Evolutionary conservation across 2,113 vertebrate species (phyloP).

Genomic region (Crotalus horridus): DNA sequence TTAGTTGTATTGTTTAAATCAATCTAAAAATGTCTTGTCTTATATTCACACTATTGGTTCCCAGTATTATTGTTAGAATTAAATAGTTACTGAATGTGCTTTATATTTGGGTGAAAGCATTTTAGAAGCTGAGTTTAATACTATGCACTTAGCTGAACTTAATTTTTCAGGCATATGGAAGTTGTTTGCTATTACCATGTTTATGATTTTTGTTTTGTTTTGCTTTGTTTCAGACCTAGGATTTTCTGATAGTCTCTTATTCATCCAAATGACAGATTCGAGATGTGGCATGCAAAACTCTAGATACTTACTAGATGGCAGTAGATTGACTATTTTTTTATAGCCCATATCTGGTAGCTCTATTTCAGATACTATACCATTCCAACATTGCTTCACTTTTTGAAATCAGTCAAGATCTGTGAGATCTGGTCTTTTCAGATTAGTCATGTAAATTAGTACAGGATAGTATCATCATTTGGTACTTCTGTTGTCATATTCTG

Average conservation of each 20-base stretch:
- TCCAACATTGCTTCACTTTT: neutral
- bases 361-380: neutral
- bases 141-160: conserved; percentile 50
- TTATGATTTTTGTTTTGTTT: neutral
- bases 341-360: neutral
- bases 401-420: neutral
- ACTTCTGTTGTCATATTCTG: conserved; percentile 31
- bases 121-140: conserved; percentile 52
- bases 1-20: conserved; percentile 50
- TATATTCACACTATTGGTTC: conserved; percentile 61
- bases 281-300: neutral
- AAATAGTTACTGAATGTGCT: conserved; percentile 53
- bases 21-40: conserved; percentile 50
- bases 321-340: neutral
- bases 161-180: conserved; percentile 46
- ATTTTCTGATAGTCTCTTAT: neutral
- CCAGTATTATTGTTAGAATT: conserved; percentile 50
- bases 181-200: neutral
- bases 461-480: conserved; percentile 17
- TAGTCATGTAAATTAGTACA: conserved; percentile 38
- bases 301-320: neutral
- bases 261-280: neutral
- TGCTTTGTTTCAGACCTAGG: neutral
- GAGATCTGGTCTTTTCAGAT: neutral
- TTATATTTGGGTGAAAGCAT: conserved; percentile 54